Percentiles rank a stretch among this genome's conserved stretches.
phyloP scores from a whole-genome alignment of 2,113 vertebrate species.

The Cryptomyrus ogoouensis region DNA sequence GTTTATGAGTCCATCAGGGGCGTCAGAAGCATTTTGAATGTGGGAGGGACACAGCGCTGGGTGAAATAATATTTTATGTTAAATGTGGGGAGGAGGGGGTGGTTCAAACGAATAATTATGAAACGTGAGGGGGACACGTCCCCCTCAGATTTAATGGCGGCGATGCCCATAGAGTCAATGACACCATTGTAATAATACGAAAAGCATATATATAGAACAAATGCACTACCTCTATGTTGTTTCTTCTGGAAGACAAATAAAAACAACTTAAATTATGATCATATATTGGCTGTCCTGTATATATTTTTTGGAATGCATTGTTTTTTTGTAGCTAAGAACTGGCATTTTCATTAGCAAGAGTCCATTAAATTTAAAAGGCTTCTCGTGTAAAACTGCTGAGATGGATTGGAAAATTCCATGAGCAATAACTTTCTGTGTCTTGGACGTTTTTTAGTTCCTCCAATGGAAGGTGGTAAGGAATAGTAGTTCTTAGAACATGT shows the following conservation, averaged over 20 bases:
- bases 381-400: slow-evolving; percentile 30
- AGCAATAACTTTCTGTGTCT: not conserved
- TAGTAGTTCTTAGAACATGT: not conserved
- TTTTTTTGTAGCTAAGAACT: not conserved
- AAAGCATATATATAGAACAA: not conserved
- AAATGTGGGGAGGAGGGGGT: too few relatives aligned
- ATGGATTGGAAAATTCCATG: not conserved
- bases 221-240: not conserved
- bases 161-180: too few relatives aligned
- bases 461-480: not conserved
- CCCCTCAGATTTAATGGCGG: too few relatives aligned
- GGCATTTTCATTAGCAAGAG: not conserved
- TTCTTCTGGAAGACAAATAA: not conserved
- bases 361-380: slow-evolving; percentile 19
- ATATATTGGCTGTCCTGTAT: not conserved
- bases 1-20: not conserved
- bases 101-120: not conserved
- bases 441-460: not conserved
- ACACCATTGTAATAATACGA: too few relatives aligned
- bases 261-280: not conserved
- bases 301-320: not conserved
- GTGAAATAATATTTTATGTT: too few relatives aligned
- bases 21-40: too few relatives aligned
- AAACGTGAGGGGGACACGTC: too few relatives aligned
- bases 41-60: too few relatives aligned